Base-by-base conservation (phyloP, 1,140 invertebrate genomes). In the Ceratosolen solmsi region DNA sequence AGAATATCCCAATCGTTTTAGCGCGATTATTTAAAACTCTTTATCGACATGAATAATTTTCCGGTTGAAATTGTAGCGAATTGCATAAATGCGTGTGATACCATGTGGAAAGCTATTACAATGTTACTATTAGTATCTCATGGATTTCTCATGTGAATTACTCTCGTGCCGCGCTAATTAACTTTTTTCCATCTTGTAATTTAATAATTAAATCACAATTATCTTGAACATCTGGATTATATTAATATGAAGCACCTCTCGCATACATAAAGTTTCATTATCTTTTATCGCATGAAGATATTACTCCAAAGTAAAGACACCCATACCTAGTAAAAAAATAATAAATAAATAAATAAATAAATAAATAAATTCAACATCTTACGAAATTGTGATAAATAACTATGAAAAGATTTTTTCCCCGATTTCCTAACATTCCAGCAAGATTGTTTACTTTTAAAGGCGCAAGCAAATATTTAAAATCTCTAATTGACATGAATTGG, bases 391-490 rank as follows among this genome's bases (percentile, higher is more conserved):
- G n/a, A n/a, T n/a, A n/a, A n/a, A n/a, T n/a, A n/a, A n/a, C n/a
- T n/a, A n/a, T n/a, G n/a, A n/a, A n/a, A n/a, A n/a, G n/a, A n/a
- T n/a, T n/a, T n/a, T n/a, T n/a, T n/a, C n/a, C n/a, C n/a, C n/a
- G n/a, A n/a, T n/a, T n/a, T n/a, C n/a, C n/a, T n/a, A n/a, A n/a
- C n/a, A n/a, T n/a, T n/a, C n/a, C 20, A n/a, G 0, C 7, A 20
- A 3, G 30, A 36, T 13, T 51, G 22, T 68, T 68, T 36, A 36
- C 30, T 65, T 78, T n/a, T 27, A 46, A 30, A 41, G 9, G 9
- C 9, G 38, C n/a, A 65, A 77, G 30, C 27, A 60, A 77, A 77
- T 77, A 77, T 77, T 77, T 77, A 38, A 20, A 27, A 27, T 20
- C 58, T 65, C 54, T 77, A 49, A 63, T 77, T 49, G 58, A 60